Evolutionary conservation across 2,888 invertebrate genomes (phyloP), one percentile per base, ranked within the genome.

Genomic region (Drosophila robusta): DNA sequence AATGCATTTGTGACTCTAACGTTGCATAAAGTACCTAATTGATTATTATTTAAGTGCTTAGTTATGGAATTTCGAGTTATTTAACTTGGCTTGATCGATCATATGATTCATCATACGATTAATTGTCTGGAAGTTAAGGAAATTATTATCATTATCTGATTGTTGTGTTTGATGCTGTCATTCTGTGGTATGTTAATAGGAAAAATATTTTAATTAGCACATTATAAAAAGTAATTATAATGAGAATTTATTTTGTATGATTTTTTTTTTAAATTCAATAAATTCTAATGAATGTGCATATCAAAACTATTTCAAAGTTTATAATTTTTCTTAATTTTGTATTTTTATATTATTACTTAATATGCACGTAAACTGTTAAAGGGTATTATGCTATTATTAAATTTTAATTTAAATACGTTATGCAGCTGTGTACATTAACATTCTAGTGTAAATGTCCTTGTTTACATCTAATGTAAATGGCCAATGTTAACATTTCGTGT

Each of bases 1-100:
- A 78, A 75, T 72, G 58, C 55, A 64, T 24, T 55, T 57, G 14
- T 29, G 32, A 9, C 34, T 52, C 46, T 39, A 18, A 3, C 24
- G 22, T 14, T n/a, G 6, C 9, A 16, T 12, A 14, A n/a, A 39
- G 42, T 61, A 34, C 47, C 63, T 62, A 69, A 83, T 70, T 60
- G 62, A 67, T 69, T 75, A 52, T 49, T 41, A 62, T 38, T 68
- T 51, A 47, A 36, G 39, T 54, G 61, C 29, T 56, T 67, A 46
- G 47, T 55, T 34, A 56, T 62, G 62, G 63, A 42, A 49, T 39
- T 54, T 46, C 24, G 18, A 16, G 22, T 64, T 54, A 44, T 42
- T 42, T 26, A 39, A 44, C 26, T 26, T 41, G 32, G 41, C 58
- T 63, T 55, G 55, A 64, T 58, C 57, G 51, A 61, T 36, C 34